These are phyloP conservation scores for Coranthus polyacanthus DNA, from an alignment of 2,797 vertebrate species.

Conservation along the genomic window DNA sequence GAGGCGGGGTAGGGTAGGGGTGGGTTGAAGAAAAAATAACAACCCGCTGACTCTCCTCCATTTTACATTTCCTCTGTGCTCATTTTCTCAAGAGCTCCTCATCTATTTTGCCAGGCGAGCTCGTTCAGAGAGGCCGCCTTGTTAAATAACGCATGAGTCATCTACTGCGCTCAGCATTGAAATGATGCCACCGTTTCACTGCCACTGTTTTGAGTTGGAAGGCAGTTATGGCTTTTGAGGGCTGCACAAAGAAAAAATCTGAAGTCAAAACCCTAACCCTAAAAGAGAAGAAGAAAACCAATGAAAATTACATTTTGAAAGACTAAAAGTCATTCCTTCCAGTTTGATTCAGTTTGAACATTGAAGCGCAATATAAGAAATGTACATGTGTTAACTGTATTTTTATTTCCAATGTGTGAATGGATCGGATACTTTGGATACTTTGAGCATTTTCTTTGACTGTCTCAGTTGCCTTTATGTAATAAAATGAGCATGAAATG, in stretches of 20 bases:
- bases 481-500: too few relatives aligned
- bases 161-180: constrained; percentile 41
- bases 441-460: too few relatives aligned
- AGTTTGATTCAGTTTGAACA: too few relatives aligned
- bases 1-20: not conserved
- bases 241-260: constrained; percentile 1
- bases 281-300: not conserved
- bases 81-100: constrained; percentile 65
- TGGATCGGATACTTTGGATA: too few relatives aligned
- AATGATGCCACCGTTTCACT: constrained; percentile 34
- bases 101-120: constrained; percentile 55
- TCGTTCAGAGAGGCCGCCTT: constrained; percentile 53
- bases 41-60: constrained; percentile 55
- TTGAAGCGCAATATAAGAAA: too few relatives aligned
- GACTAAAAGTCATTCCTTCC: too few relatives aligned
- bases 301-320: not conserved
- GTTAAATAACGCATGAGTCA: constrained; percentile 75
- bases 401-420: too few relatives aligned
- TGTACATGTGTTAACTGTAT: too few relatives aligned
- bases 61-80: constrained; percentile 67
- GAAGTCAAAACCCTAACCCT: not conserved
- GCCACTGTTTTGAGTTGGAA: constrained; percentile 26
- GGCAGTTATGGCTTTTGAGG: constrained; percentile 12
- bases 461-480: too few relatives aligned
- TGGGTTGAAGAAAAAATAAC: constrained; percentile 19